Percentiles rank a stretch among this genome's conserved stretches.
Evolutionary conservation across 2,797 vertebrate genomes (phyloP).

Genomic region (Sebastolobus altivelis): DNA sequence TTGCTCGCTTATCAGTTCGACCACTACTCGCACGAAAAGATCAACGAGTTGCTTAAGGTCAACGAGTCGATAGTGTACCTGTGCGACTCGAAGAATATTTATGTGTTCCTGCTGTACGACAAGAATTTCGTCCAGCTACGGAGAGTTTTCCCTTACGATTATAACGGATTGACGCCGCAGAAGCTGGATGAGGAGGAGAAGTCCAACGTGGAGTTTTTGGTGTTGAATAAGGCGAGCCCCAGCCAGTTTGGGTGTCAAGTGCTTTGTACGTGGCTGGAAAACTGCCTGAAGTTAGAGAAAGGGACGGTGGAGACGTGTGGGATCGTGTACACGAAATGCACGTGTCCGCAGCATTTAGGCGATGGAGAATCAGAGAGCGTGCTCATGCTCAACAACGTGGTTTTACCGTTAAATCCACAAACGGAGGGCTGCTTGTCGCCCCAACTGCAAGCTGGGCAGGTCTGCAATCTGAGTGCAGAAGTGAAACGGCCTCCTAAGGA

Average conservation of each 20-base stretch:
- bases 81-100: slow-evolving; percentile 96
- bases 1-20: slow-evolving; percentile 99
- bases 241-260: slow-evolving; percentile 99
- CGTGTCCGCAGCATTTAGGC: slow-evolving; percentile 98
- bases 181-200: slow-evolving; percentile 94
- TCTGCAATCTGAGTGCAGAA: slow-evolving; percentile 98
- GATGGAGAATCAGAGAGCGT: slow-evolving; percentile 95
- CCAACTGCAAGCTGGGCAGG: slow-evolving; percentile 95
- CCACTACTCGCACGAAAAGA: slow-evolving; percentile 99
- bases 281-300: slow-evolving; percentile 98
- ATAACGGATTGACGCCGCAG: slow-evolving; percentile 93
- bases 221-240: slow-evolving; percentile 98
- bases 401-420: slow-evolving; percentile 98
- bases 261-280: slow-evolving; percentile 98
- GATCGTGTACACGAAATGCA: slow-evolving; percentile 98
- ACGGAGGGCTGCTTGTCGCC: slow-evolving; percentile 98
- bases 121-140: slow-evolving; percentile 99
- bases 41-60: slow-evolving; percentile 97
- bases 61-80: slow-evolving; percentile 99
- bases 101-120: slow-evolving; percentile 98
- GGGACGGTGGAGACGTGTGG: slow-evolving; percentile 96
- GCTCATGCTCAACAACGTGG: slow-evolving; percentile 97
- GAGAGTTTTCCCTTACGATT: slow-evolving; percentile 93
- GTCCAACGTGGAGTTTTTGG: slow-evolving; percentile 98
- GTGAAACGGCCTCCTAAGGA: slow-evolving; percentile 96